These are phyloP conservation scores for Drosophila virilis DNA, from an alignment of 1,140 invertebrate genomes.

Conservation along the genomic window DNA sequence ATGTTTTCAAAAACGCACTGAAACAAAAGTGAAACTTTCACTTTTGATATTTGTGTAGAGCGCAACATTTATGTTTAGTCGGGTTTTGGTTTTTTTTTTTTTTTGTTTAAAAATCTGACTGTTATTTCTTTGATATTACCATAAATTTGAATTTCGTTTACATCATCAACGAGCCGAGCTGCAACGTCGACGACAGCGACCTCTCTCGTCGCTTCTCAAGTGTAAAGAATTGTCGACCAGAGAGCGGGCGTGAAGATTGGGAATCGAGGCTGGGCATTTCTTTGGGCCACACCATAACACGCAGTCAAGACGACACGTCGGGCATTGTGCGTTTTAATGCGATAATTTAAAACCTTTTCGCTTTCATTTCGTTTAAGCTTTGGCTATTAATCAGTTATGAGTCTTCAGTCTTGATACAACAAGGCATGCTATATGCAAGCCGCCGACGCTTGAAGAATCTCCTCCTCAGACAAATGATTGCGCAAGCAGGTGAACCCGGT, in stretches of 20 bases:
- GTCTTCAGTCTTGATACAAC: conserved; percentile 30
- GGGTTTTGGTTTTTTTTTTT: conserved; percentile 18
- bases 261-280: conserved; percentile 43
- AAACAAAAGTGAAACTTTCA: conserved; percentile 72
- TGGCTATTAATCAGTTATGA: conserved; percentile 67
- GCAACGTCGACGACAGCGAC: conserved; percentile 9
- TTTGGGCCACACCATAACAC: conserved; percentile 45
- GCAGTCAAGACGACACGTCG: conserved; percentile 33
- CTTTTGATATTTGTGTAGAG: conserved; percentile 62
- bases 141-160: conserved; percentile 72
- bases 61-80: conserved; percentile 56
- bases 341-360: conserved; percentile 69
- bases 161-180: conserved; percentile 49
- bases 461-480: conserved; percentile 35
- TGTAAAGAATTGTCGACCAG: conserved; percentile 47
- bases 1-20: conserved; percentile 42
- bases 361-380: conserved; percentile 65
- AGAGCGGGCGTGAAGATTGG: background rate
- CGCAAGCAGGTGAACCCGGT: conserved; percentile 25
- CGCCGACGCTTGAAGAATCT: conserved; percentile 48
- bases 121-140: conserved; percentile 58
- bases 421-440: conserved; percentile 18
- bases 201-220: conserved; percentile 38
- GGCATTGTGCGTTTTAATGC: conserved; percentile 49
- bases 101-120: conserved; percentile 48